Conservation (phyloP, 2,113 vertebrate genomes). For the Aleadryas rufinucha region DNA sequence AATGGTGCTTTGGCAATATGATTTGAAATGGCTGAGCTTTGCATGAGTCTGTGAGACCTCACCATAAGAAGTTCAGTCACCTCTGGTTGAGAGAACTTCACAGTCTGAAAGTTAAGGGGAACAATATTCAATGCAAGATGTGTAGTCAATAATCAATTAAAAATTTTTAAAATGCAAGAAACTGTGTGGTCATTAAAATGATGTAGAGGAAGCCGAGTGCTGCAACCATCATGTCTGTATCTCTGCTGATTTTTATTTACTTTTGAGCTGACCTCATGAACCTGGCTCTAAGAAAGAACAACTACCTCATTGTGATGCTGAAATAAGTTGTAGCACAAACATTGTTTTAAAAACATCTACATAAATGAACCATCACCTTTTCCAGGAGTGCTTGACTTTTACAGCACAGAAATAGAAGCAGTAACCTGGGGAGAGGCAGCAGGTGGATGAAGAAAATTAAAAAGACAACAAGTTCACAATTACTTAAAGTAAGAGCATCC, state of each 20-base stretch:
- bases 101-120: neutral
- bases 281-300: neutral
- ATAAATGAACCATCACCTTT: neutral
- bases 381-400: neutral
- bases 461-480: neutral
- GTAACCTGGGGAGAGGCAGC: neutral
- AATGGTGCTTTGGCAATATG: neutral
- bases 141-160: neutral
- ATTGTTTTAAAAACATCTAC: neutral
- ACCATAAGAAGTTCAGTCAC: neutral
- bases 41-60: neutral
- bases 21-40: neutral
- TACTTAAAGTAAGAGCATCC: neutral
- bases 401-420: neutral
- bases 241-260: neutral
- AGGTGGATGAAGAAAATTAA: neutral
- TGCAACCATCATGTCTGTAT: neutral
- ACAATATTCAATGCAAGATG: rapidly evolving
- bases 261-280: neutral
- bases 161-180: rapidly evolving
- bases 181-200: neutral
- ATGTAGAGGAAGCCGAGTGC: rapidly evolving
- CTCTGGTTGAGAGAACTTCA: neutral
- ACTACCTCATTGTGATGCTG: neutral
- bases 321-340: neutral